Conservation (phyloP, 2,888 invertebrate genomes). For the Sinodicranocentrus sp. region DNA sequence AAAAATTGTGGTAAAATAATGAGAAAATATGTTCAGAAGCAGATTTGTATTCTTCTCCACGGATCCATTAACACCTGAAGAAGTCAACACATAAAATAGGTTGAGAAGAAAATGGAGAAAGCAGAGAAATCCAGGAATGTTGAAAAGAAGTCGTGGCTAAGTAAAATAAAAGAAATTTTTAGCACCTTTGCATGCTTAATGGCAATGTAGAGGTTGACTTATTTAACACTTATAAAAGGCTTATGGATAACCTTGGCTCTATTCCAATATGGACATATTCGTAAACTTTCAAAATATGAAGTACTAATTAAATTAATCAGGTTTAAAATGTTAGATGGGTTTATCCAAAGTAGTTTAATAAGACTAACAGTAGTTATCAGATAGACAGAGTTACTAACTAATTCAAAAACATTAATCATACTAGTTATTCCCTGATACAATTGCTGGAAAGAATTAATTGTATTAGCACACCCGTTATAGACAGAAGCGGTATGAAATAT, state of each 20-base stretch:
- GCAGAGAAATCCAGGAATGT: neutral
- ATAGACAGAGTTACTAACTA: neutral
- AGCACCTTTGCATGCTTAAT: too few species aligned
- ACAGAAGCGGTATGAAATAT: neutral
- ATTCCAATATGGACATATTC: neutral
- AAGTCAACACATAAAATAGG: neutral
- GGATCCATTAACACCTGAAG: neutral
- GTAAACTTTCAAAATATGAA: neutral
- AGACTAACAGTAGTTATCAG: neutral
- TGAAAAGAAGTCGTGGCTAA: neutral
- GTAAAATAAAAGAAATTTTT: too few species aligned
- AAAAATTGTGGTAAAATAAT: too few species aligned
- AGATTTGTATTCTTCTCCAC: neutral
- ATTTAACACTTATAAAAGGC: too few species aligned
- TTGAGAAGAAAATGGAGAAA: constrained; percentile 7
- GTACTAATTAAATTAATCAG: neutral
- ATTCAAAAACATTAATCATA: neutral
- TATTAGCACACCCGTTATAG: neutral
- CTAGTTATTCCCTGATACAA: neutral
- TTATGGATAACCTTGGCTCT: neutral
- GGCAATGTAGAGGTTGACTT: too few species aligned
- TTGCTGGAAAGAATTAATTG: neutral
- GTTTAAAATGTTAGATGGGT: neutral
- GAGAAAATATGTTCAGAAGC: neutral
- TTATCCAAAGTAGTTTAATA: neutral